Base-by-base conservation (phyloP, 2,113 vertebrate genomes). In the Neolamprologus fasciatus region DNA sequence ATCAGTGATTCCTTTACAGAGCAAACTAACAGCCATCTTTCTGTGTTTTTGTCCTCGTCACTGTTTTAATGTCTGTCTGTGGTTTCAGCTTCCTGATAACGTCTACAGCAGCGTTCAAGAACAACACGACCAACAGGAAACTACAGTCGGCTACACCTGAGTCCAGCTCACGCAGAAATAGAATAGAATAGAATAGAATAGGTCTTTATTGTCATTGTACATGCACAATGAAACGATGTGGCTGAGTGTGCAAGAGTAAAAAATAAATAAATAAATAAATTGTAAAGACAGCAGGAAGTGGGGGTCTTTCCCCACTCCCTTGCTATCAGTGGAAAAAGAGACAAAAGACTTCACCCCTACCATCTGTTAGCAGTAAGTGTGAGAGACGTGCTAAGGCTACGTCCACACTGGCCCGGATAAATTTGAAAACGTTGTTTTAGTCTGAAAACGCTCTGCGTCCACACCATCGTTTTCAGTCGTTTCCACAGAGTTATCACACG, bases 261-360 rank as follows among this genome's bases (percentile, higher is more conserved):
- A 0, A 31, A 28, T 6, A 58, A 31, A 9, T 28, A 58, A 0
- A 0, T 31, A 9, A 58, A 58, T 58, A 0, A n/a, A n/a, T n/a
- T n/a, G 57, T 31, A 58, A 58, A 31, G 14, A 58, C 57, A 17
- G 57, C 57, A 17, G 55, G 7, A 55, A 4, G 0, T 2, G 53
- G 21, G 21, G 53, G 11, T 55, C 11, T 13, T 13, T 1, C 53
- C 21, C 53, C 11, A 1, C 53, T 1, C n/a, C 0, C 10, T 4
- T 54, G 6, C 21, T 23, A 4, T 23, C 53, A 55, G 53, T 23
- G 53, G 53, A 23, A 55, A 55, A 55, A 55, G 21, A 55, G 4
- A 53, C 19, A 53, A 53, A 53, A 53, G 50, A n/a, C 19, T 0
- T 0, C 19, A 0, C 9, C 14, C 16, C 35, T 51, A 51, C 19